Evolutionary conservation across 2,888 invertebrate species (phyloP).

Genomic region (Ernsta delagoae): DNA sequence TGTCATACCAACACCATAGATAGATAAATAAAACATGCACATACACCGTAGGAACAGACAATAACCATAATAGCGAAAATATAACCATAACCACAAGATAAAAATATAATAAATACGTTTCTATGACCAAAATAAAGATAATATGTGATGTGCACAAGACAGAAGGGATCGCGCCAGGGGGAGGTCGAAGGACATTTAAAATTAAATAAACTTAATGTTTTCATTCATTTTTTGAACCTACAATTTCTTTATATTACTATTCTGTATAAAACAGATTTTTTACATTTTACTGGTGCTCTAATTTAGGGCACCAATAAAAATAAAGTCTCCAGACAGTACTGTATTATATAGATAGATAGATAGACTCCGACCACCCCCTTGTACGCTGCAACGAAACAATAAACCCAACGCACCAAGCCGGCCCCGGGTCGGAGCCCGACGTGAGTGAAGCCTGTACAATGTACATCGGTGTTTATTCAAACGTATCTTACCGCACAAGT

Average conservation of each 20-base stretch:
- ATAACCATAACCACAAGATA: constrained; percentile 61
- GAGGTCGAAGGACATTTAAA: constrained; percentile 41
- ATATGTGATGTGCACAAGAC: constrained; percentile 66
- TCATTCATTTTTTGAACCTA: background rate
- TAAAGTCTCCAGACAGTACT: no score
- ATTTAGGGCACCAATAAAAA: no score
- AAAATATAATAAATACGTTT: constrained; percentile 42
- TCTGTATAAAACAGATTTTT: no score
- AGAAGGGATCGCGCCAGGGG: constrained; percentile 57
- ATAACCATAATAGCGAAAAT: constrained; percentile 50
- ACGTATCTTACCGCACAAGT: constrained; percentile 95
- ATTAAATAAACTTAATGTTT: background rate
- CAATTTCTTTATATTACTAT: no score
- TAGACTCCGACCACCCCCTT: constrained; percentile 38
- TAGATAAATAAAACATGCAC: constrained; percentile 50
- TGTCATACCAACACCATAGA: constrained; percentile 81
- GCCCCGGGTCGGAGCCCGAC: constrained; percentile 58
- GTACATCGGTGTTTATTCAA: constrained; percentile 60
- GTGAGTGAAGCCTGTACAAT: constrained; percentile 71
- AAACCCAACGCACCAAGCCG: constrained; percentile 79
- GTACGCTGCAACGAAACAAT: constrained; percentile 66
- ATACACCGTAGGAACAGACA: constrained; percentile 46
- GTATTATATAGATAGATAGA: no score
- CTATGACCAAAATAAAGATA: constrained; percentile 57
- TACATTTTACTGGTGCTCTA: no score